Conservation (phyloP, 1,140 invertebrate genomes). For the Odontomachus brunneus region DNA sequence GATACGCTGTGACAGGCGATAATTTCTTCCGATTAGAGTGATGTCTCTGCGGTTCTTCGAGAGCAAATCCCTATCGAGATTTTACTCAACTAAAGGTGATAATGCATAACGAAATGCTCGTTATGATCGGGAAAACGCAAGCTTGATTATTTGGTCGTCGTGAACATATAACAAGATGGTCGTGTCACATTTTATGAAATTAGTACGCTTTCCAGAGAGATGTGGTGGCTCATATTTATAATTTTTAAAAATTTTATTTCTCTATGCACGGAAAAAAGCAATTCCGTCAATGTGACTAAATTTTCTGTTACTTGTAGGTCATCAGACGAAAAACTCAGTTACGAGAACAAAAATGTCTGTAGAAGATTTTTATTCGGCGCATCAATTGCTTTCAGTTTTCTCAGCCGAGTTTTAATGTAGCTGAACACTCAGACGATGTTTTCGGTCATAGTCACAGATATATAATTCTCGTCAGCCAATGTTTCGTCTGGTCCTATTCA, state of each 20-base stretch:
- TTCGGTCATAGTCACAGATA: too few relatives aligned
- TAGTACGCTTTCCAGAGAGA: background rate
- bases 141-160: background rate
- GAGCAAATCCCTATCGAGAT: constrained; percentile 24
- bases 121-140: background rate
- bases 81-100: constrained; percentile 20
- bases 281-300: too few relatives aligned
- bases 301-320: too few relatives aligned
- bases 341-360: too few relatives aligned
- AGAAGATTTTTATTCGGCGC: too few relatives aligned
- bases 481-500: too few relatives aligned
- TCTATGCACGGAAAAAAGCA: too few relatives aligned
- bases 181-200: background rate
- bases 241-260: constrained; percentile 24
- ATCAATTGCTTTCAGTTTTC: too few relatives aligned
- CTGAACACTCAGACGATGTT: too few relatives aligned
- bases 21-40: constrained; percentile 66
- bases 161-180: background rate
- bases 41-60: constrained; percentile 40
- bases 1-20: constrained; percentile 67
- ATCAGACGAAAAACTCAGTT: too few relatives aligned
- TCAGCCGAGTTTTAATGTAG: too few relatives aligned
- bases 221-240: background rate
- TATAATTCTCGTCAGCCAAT: too few relatives aligned
- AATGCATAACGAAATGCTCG: constrained; percentile 39